Conservation (phyloP, 2,797 vertebrate genomes). For the Anisognathus igniventris region DNA sequence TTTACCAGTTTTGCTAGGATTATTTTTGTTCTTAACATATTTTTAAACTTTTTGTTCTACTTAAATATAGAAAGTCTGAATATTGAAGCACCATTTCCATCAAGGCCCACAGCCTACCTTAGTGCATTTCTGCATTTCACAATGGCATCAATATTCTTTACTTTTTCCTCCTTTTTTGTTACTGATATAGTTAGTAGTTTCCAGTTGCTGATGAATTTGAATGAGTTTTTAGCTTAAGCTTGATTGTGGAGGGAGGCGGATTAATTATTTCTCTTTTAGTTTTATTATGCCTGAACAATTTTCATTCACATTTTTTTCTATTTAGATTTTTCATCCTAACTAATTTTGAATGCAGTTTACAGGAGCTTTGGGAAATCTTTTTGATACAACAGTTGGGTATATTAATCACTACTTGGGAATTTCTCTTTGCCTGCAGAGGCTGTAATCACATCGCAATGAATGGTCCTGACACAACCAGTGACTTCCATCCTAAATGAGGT, state of each 20-base stretch:
- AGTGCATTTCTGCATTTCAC: background rate
- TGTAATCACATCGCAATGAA: background rate
- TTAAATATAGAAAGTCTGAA: background rate
- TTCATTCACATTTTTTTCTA: background rate
- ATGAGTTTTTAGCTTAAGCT: background rate
- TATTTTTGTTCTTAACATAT: background rate
- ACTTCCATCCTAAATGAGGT: background rate
- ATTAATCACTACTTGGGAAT: background rate
- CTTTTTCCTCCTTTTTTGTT: background rate
- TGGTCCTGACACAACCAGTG: rapidly evolving
- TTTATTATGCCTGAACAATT: background rate
- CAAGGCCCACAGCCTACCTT: background rate
- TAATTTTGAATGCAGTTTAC: background rate
- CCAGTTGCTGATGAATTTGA: background rate
- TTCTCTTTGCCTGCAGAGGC: background rate
- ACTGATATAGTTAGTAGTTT: background rate
- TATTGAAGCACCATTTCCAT: background rate
- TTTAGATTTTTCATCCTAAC: background rate
- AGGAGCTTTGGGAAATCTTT: background rate
- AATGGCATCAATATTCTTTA: background rate
- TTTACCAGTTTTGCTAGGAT: background rate
- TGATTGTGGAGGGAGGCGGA: background rate
- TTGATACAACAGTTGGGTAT: background rate
- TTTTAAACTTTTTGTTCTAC: background rate
- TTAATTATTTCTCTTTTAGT: background rate